Conservation (phyloP, 1,140 invertebrate species). For the Eriosoma lanigerum region DNA sequence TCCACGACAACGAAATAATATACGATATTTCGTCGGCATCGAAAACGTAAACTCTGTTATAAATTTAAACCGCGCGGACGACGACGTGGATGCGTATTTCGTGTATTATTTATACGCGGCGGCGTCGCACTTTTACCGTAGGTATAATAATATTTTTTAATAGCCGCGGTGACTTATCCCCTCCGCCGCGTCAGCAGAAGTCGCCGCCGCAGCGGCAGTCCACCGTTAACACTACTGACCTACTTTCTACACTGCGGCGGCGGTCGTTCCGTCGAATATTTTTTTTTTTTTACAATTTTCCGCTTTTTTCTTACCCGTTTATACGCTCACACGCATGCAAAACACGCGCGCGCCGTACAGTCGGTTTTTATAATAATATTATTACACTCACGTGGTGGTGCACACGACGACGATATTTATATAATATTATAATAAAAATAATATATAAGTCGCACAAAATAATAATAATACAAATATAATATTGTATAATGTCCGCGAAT, state of each 20-base stretch:
- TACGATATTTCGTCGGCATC: too few species aligned
- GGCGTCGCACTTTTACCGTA: slow-evolving; percentile 18
- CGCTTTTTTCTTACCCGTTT: not conserved
- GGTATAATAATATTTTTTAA: too few species aligned
- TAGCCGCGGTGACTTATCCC: slow-evolving; percentile 11
- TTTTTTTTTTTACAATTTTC: not conserved
- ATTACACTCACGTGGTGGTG: not conserved
- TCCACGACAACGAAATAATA: not conserved
- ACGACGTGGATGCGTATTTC: not conserved
- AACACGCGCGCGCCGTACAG: not conserved
- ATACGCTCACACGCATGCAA: not conserved
- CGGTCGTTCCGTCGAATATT: not conserved
- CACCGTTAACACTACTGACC: slow-evolving; percentile 41
- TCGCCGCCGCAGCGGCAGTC: not conserved
- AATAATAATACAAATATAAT: too few species aligned
- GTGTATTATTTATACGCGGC: too few species aligned
- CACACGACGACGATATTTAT: too few species aligned
- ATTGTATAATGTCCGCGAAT: too few species aligned
- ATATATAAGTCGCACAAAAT: too few species aligned
- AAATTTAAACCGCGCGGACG: not conserved
- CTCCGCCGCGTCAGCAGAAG: not conserved
- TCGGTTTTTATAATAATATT: slow-evolving; percentile 1
- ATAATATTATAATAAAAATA: too few species aligned
- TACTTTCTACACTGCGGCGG: slow-evolving; percentile 29
- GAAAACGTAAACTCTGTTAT: too few species aligned